These are phyloP conservation scores for Liasis olivaceus DNA, from an alignment of 2,797 vertebrate species.

Conservation along the genomic window DNA sequence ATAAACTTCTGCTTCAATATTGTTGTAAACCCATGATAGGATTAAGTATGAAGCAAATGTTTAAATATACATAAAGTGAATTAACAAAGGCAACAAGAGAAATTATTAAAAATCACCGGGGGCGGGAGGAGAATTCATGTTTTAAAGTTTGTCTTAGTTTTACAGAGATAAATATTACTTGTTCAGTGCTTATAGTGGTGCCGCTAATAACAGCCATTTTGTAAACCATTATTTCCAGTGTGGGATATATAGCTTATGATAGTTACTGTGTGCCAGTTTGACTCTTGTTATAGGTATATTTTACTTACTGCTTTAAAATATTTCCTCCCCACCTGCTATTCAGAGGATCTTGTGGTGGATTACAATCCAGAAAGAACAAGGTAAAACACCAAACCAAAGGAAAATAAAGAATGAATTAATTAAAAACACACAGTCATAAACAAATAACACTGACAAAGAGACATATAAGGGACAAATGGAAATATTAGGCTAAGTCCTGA, in stretches of 20 bases:
- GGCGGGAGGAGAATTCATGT: background rate
- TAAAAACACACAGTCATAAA: background rate
- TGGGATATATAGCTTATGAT: background rate
- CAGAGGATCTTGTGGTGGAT: too few relatives aligned
- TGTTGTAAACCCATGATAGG: slow-evolving; percentile 15
- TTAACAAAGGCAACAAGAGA: slow-evolving; percentile 3
- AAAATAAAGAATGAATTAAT: background rate
- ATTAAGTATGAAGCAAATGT: slow-evolving; percentile 25
- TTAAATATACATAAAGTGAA: slow-evolving; percentile 22
- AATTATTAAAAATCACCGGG: background rate
- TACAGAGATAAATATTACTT: background rate
- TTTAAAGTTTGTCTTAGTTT: slow-evolving; percentile 4
- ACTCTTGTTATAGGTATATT: background rate
- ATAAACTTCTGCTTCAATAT: slow-evolving; percentile 12
- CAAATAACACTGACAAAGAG: background rate
- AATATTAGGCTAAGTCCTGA: background rate
- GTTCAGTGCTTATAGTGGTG: background rate
- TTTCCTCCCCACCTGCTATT: too few relatives aligned
- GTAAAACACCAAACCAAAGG: too few relatives aligned
- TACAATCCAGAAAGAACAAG: too few relatives aligned
- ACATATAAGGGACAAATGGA: background rate
- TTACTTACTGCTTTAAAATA: background rate
- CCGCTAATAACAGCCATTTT: background rate
- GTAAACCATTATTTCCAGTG: background rate
- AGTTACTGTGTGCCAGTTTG: background rate